Base-by-base conservation (phyloP, 2,113 vertebrate genomes). In the Boulengeromyrus knoepffleri region DNA sequence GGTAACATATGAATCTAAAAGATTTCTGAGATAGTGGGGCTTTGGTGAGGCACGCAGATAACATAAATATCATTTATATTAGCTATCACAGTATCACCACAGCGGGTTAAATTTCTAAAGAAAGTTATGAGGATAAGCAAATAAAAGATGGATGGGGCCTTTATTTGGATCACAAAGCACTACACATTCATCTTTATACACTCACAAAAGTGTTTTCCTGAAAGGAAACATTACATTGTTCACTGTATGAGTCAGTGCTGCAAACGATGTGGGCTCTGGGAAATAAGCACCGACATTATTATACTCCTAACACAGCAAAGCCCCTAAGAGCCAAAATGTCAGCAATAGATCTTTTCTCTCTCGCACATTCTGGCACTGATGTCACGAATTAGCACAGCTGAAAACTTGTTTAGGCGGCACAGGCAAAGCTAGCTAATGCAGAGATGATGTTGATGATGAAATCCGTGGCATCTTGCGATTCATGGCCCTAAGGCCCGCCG, bases 221-320 rank as follows among this genome's bases (percentile, higher is more conserved):
- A 80, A 80, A 80, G 74, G 74, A 80, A 80, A 80, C 74, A 80
- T 80, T 39, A 80, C 74, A 80, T 80, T 80, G 31, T 80, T 39
- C 74, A 80, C 36, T 80, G 74, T 77, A 77, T 77, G 74, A 80
- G 74, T 80, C 74, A 80, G 70, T 77, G 5, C 74, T 39, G 15
- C 74, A 80, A 80, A 80, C 74, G 12, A 42, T 17, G 74, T 39
- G 36, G 74, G 74, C 74, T 77, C 12, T 39, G 31, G 13, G 36
- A 80, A 42, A 80, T 80, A 80, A 80, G 31, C 36, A 19, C 9
- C 74, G 15, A 39, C 36, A 42, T 80, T 42, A 80, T 80, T 80
- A 80, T 42, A 42, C 36, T 19, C 74, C 36, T 80, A 80, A 80
- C 74, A 42, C 74, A 80, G 17, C 74, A 42, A 42, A 80, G 36